phyloP scores from a whole-genome alignment of 2,888 invertebrate genomes.

The Geophilus truncorum region DNA sequence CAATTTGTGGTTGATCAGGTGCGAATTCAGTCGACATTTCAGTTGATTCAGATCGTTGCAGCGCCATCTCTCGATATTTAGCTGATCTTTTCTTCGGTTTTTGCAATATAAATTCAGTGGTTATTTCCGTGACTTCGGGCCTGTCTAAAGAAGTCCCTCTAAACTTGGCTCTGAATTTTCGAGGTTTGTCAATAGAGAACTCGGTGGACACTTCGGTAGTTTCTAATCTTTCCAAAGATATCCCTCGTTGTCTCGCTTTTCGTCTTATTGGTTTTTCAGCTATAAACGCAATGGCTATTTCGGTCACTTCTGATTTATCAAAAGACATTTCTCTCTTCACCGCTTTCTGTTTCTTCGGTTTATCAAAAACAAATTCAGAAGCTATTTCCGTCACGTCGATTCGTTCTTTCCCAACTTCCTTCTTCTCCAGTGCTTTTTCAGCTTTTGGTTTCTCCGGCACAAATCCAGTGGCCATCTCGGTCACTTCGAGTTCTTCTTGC shows the following conservation, averaged over 20 bases:
- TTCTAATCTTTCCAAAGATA: neutral
- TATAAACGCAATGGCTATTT: neutral
- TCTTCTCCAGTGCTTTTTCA: neutral
- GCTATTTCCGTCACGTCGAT: neutral
- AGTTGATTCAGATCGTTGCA: neutral
- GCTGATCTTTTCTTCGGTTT: neutral
- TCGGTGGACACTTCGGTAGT: neutral
- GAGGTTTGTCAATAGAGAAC: neutral
- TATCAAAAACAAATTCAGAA: neutral
- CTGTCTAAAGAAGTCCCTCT: neutral
- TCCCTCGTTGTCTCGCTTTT: neutral
- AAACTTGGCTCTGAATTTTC: neutral
- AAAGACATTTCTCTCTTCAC: neutral
- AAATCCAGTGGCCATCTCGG: neutral
- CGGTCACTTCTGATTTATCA: neutral
- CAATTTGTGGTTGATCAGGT: neutral
- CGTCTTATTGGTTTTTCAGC: neutral
- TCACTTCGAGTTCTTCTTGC: neutral
- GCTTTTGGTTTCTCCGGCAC: neutral
- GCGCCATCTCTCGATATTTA: neutral
- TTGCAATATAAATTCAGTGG: neutral
- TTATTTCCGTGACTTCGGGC: neutral
- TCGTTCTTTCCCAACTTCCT: neutral
- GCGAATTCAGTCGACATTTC: neutral
- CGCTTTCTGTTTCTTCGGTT: neutral